Evolutionary conservation across 2,797 vertebrate species (phyloP), one percentile per base, ranked within the genome.

Genomic region (Echeneis naucrates): DNA sequence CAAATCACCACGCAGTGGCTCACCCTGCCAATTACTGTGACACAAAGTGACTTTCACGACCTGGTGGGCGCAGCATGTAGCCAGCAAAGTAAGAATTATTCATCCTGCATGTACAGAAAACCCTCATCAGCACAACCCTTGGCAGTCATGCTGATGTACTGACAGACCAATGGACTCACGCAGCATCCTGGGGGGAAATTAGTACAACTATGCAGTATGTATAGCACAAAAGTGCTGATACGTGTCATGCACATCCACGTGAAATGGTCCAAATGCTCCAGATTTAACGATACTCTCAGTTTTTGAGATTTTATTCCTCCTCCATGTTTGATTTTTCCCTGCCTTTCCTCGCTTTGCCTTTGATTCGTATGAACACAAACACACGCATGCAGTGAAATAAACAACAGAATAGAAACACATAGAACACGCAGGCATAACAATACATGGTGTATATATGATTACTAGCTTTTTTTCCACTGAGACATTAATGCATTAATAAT

Each of bases 31-130:
- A 91, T 93, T 92, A 92, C 72, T 47, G 72, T 72, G 69, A 88
- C 89, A 85, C 80, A 87, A 77, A 89, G 88, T 90, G 88, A 91
- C 89, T 89, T 91, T 90, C 90, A 90, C 75, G 75, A 89, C 88
- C 89, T 52, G 71, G 75, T 83, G 86, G 76, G 76, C 72, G 21
- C 89, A 84, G 83, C 78, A 55, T 82, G 89, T 64, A 65, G 68
- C 79, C 71, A 48, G 73, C 75, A 81, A 85, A 84, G 83, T 75
- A 78, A 86, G 68, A 90, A 89, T 92, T 83, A 90, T 90, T 92
- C 87, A 84, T 82, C 65, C 65, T 44, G 68, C 71, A 73, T 76
- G 61, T 84, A 74, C 56, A 70, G 79, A 80, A 63, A 70, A 42
- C 52, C 66, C 61, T 75, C 61, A 78, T 87, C 75, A 72, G 57